A percentile compares a stretch with the other conserved stretches of the same genome.
Conservation (phyloP, 1,140 invertebrate genomes). For the Halictus rubicundus region DNA sequence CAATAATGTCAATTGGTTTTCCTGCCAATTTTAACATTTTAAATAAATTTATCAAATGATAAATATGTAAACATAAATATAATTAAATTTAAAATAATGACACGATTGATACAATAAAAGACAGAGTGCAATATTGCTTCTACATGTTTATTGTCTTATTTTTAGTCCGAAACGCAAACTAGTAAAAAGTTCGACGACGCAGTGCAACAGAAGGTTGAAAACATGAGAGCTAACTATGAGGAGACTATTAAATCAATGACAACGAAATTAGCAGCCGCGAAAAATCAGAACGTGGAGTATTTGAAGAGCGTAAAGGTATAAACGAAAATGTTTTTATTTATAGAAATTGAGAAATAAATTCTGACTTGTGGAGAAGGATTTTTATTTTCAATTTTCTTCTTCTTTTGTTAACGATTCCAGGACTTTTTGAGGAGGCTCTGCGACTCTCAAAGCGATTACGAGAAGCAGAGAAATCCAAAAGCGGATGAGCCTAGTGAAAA, state of each 20-base stretch:
- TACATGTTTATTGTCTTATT: background rate
- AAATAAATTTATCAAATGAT: too few species aligned
- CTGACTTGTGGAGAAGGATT: background rate
- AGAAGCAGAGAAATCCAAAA: constrained; percentile 7
- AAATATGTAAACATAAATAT: too few species aligned
- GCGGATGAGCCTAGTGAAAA: constrained; percentile 49
- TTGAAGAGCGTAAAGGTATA: constrained; percentile 54
- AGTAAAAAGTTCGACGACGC: constrained; percentile 8
- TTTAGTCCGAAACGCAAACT: constrained; percentile 13
- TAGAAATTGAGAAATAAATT: background rate
- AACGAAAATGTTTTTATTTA: background rate
- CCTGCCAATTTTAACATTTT: too few species aligned
- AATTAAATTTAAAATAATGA: too few species aligned
- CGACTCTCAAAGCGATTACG: constrained; percentile 15
- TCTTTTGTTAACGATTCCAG: constrained; percentile 12
- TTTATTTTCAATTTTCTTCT: background rate
- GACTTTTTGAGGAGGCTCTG: constrained; percentile 51
- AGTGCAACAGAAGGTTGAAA: background rate
- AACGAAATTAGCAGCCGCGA: background rate
- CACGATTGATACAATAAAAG: too few species aligned
- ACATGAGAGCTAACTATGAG: constrained; percentile 16
- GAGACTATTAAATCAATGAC: constrained; percentile 20
- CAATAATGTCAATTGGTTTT: too few species aligned
- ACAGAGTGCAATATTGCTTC: too few species aligned
- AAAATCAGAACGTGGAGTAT: constrained; percentile 39